Percentiles rank a stretch among this genome's conserved stretches.
Conservation (phyloP, 1,140 invertebrate species). For the Aphis gossypii region DNA sequence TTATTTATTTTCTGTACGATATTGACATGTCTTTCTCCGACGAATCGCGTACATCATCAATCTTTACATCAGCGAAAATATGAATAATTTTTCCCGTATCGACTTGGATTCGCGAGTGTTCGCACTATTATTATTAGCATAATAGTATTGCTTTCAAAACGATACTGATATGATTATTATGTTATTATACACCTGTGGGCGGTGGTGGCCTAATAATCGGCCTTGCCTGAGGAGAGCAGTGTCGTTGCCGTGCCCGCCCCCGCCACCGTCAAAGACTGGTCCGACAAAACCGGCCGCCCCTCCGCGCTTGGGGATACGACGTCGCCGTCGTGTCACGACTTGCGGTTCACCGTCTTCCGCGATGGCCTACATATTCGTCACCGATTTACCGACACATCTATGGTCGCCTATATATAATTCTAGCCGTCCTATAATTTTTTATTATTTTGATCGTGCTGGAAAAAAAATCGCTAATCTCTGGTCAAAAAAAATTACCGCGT, state of each 20-base stretch:
- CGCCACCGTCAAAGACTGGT: not conserved
- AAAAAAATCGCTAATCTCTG: not conserved
- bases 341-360: slow-evolving; percentile 39
- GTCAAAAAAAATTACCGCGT: not conserved
- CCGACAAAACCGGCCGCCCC: slow-evolving; percentile 6
- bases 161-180: not conserved
- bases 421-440: not conserved
- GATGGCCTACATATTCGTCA: slow-evolving; percentile 34
- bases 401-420: too few species aligned
- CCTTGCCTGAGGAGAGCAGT: slow-evolving; percentile 19
- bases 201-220: slow-evolving; percentile 27
- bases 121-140: not conserved
- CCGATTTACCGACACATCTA: not conserved
- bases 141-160: not conserved
- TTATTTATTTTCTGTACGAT: not conserved
- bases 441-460: not conserved
- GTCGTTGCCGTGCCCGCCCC: not conserved
- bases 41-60: not conserved
- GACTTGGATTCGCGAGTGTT: not conserved
- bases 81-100: not conserved
- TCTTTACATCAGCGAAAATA: too few species aligned
- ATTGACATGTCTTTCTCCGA: not conserved
- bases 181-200: slow-evolving; percentile 11
- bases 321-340: not conserved
- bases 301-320: not conserved